Evolutionary conservation across 1,140 invertebrate species (phyloP).

Genomic region (Ceratina japonica): DNA sequence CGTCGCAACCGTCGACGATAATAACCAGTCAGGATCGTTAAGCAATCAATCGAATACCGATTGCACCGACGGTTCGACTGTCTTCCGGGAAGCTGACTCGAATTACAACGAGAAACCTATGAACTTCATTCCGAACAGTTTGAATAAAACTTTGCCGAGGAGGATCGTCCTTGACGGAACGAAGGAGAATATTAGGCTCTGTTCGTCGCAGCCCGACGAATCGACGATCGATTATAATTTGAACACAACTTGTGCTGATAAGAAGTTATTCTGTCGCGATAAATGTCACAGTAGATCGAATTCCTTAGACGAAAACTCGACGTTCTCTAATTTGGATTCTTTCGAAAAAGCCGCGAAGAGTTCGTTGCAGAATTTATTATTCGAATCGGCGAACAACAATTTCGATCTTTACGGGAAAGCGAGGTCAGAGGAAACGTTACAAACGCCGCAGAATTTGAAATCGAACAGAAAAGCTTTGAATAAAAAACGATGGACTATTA

Average conservation of each 20-base stretch:
- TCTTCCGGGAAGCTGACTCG: conserved; percentile 15
- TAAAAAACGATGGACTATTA: conserved; percentile 51
- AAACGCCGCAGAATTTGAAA: not conserved
- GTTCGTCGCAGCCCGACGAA: conserved; percentile 41
- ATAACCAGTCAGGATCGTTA: conserved; percentile 31
- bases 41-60: conserved; percentile 42
- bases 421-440: conserved; percentile 58
- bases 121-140: conserved; percentile 67
- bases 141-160: conserved; percentile 58
- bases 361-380: conserved; percentile 60
- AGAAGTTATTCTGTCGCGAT: conserved; percentile 58
- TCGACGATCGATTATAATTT: conserved; percentile 63
- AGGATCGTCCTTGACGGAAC: conserved; percentile 46
- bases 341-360: conserved; percentile 45
- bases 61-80: conserved; percentile 20
- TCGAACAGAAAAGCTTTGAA: conserved; percentile 28
- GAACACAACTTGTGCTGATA: conserved; percentile 54
- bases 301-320: conserved; percentile 66
- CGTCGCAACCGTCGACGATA: conserved; percentile 27
- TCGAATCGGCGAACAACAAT: conserved; percentile 32
- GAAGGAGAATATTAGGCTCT: conserved; percentile 60
- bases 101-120: conserved; percentile 53
- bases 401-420: conserved; percentile 48
- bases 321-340: conserved; percentile 49
- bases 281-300: conserved; percentile 64